Base-by-base conservation (phyloP, 2,888 invertebrate species). In the Deilephila elpenor region DNA sequence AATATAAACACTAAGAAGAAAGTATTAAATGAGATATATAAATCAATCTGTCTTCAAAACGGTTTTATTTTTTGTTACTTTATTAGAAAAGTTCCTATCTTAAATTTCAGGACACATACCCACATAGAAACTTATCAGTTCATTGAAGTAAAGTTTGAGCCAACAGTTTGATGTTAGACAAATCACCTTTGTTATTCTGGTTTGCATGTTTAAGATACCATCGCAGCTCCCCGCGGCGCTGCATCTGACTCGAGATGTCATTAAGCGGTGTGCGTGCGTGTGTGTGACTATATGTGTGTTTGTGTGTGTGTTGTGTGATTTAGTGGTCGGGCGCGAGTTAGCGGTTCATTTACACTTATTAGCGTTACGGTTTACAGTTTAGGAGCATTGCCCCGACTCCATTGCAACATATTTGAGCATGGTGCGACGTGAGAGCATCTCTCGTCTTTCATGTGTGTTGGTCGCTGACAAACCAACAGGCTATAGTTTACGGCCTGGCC, bases 301-400 rank as follows among this genome's bases (percentile, higher is more conserved):
- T 17, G 64, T 64, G 64, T 67, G n/a, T 32, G 64, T 51, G 51
- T 67, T 67, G 67, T 67, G 67, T 71, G 59, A 71, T 71, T 71
- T 59, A 71, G 59, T 59, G 60, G 71, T 60, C 60, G 60, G 61
- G 17, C 44, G 37, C 70, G 56, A 44, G 71, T 44, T 71, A 51
- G 53, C 34, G 71, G 71, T 61, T 73, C 70, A 73, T 73, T 73
- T 70, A 73, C 73, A 73, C 73, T 70, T 71, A 73, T 73, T 73
- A 73, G 62, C 73, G 70, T 70, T 59, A 59, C 73, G 25, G 73
- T 70, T 59, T 73, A 64, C 62, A 62, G 61, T 72, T 59, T 71
- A 56, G 37, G 73, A 73, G 73, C 73, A 37, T 62, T 73, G 73
- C 70, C 70, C 73, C 37, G 25, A 25, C 67, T 64, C 20, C 20